A percentile compares a stretch with the other conserved stretches of the same genome.
Evolutionary conservation across 2,888 invertebrate genomes (phyloP).

Genomic region (Leptopilina myrica): DNA sequence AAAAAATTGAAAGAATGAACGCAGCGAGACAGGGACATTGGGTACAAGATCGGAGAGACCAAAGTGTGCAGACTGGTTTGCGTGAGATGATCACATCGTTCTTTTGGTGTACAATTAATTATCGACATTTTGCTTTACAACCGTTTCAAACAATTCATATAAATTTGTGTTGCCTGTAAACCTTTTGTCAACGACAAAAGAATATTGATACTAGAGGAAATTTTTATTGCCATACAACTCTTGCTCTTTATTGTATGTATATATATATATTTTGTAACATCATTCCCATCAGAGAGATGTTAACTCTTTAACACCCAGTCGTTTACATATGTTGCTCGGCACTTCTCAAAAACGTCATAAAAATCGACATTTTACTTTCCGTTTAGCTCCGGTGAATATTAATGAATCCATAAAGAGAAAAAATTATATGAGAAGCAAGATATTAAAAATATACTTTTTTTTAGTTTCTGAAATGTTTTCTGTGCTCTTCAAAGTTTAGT

Average conservation of each 20-base stretch:
- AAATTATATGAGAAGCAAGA: not conserved
- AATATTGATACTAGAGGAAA: not conserved
- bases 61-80: constrained; percentile 56
- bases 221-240: constrained; percentile 7
- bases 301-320: constrained; percentile 9
- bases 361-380: constrained; percentile 3
- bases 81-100: constrained; percentile 73
- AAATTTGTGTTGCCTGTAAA: constrained; percentile 6
- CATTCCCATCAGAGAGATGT: not conserved
- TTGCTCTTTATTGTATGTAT: not conserved
- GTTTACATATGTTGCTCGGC: not conserved
- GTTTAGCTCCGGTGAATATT: not conserved
- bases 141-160: constrained; percentile 11
- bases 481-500: no score
- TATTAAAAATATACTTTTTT: no score
- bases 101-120: constrained; percentile 71
- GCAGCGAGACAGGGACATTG: constrained; percentile 22
- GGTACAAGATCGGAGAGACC: constrained; percentile 46
- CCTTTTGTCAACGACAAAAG: constrained; percentile 7
- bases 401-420: not conserved
- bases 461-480: no score
- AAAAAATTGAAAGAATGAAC: constrained; percentile 16
- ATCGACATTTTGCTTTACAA: constrained; percentile 61
- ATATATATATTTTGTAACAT: not conserved
- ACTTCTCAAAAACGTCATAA: constrained; percentile 4